These are phyloP conservation scores for Perizoma affinitatum DNA, from an alignment of 2,888 invertebrate species.

Conservation along the genomic window DNA sequence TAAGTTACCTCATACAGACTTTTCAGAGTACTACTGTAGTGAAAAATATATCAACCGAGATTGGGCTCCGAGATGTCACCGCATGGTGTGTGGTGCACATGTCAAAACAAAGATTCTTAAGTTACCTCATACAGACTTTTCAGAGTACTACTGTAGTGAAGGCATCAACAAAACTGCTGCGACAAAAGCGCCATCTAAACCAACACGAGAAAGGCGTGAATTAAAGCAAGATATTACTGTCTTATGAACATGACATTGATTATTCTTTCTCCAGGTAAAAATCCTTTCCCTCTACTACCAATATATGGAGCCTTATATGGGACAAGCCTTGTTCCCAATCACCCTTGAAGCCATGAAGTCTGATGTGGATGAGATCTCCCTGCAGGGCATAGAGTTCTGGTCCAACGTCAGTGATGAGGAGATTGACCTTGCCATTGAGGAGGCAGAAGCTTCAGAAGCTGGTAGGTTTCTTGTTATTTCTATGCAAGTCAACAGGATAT, in stretches of 20 bases:
- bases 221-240: neutral
- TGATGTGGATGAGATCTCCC: constrained; percentile 96
- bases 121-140: too few species aligned
- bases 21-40: neutral
- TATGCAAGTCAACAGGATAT: neutral
- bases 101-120: too few species aligned
- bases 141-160: neutral
- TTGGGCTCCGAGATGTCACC: too few species aligned
- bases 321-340: constrained; percentile 97
- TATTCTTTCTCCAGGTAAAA: constrained; percentile 82
- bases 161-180: neutral
- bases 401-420: constrained; percentile 99
- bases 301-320: constrained; percentile 99
- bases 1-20: too few species aligned
- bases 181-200: neutral
- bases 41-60: neutral
- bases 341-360: constrained; percentile 99
- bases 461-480: constrained; percentile 54
- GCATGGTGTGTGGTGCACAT: too few species aligned
- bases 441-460: constrained; percentile 95
- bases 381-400: constrained; percentile 99
- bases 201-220: neutral
- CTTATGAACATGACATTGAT: too few species aligned
- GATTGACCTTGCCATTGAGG: constrained; percentile 97
- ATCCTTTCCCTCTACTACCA: constrained; percentile 99